Percentiles rank a stretch among this genome's conserved stretches.
Conservation (phyloP, 2,888 invertebrate species). For the Hypolimnas misippus region DNA sequence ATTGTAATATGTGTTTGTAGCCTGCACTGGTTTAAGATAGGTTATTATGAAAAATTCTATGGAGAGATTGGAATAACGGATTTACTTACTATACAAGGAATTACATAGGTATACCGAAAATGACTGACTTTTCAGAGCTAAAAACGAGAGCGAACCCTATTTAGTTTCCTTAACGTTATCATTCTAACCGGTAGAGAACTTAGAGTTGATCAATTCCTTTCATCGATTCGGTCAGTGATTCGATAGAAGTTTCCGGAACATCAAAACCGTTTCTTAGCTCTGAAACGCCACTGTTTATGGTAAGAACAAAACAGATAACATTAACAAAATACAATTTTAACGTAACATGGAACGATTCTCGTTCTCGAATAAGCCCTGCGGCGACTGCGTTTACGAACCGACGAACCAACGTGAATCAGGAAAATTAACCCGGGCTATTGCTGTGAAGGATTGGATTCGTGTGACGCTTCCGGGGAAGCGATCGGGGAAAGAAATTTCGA, state of each 20-base stretch:
- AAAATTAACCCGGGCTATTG: constrained; percentile 79
- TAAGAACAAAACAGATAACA: constrained; percentile 75
- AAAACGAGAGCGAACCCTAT: constrained; percentile 10
- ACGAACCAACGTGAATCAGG: constrained; percentile 64
- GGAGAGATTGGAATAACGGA: constrained; percentile 80
- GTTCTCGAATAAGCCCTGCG: constrained; percentile 80
- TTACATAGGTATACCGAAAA: constrained; percentile 55
- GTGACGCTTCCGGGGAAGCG: constrained; percentile 42
- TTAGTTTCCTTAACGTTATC: neutral
- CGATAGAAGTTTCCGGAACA: constrained; percentile 12
- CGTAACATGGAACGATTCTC: constrained; percentile 77
- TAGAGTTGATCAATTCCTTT: constrained; percentile 65
- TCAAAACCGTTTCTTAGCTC: constrained; percentile 56
- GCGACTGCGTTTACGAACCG: constrained; percentile 71
- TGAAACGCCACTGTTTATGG: constrained; percentile 63
- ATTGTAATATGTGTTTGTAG: constrained; percentile 83
- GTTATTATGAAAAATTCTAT: constrained; percentile 75
- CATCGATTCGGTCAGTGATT: constrained; percentile 50
- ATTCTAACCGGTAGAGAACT: neutral
- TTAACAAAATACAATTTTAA: constrained; percentile 77
- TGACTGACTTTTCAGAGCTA: constrained; percentile 66
- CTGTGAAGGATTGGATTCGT: constrained; percentile 61
- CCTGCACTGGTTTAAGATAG: constrained; percentile 70
- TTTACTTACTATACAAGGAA: constrained; percentile 80
- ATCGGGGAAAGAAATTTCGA: constrained; percentile 45